These are phyloP conservation scores for Monopis laevigella DNA, from an alignment of 2,888 invertebrate species.

Conservation along the genomic window DNA sequence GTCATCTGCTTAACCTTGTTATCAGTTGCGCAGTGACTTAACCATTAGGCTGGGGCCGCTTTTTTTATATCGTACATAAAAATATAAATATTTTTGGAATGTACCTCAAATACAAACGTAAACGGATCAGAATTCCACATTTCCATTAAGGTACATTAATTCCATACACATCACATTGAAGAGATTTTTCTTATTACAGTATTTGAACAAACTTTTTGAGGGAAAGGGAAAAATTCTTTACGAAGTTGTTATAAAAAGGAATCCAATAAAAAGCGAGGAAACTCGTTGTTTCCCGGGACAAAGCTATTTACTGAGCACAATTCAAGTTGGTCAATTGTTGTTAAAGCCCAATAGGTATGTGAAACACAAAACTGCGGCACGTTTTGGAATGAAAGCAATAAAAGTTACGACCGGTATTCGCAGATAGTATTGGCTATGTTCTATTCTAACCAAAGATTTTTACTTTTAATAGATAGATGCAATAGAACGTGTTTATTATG, in stretches of 20 bases:
- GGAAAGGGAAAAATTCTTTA: conserved; percentile 28
- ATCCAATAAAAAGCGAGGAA: conserved; percentile 47
- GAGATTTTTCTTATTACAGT: neutral
- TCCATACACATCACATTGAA: too few species aligned
- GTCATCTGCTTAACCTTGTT: too few species aligned
- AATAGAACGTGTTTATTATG: too few species aligned
- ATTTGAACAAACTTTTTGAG: conserved; percentile 1
- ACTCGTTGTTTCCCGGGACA: conserved; percentile 45
- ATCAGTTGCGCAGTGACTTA: too few species aligned
- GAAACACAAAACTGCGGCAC: conserved; percentile 38
- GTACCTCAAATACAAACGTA: too few species aligned
- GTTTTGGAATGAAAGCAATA: conserved; percentile 48
- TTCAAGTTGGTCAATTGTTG: conserved; percentile 35
- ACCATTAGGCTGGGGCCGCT: too few species aligned
- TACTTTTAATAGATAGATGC: too few species aligned
- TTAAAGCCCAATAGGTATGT: conserved; percentile 39
- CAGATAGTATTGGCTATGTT: neutral
- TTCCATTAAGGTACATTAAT: too few species aligned
- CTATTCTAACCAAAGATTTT: neutral
- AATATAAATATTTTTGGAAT: too few species aligned
- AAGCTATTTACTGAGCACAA: conserved; percentile 51
- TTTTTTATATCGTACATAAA: too few species aligned
- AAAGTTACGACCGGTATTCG: conserved; percentile 34
- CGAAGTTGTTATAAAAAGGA: conserved; percentile 44
- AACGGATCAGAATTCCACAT: too few species aligned